These are phyloP conservation scores for Subacronicta megacephala DNA, from an alignment of 2,888 invertebrate species.

Conservation along the genomic window DNA sequence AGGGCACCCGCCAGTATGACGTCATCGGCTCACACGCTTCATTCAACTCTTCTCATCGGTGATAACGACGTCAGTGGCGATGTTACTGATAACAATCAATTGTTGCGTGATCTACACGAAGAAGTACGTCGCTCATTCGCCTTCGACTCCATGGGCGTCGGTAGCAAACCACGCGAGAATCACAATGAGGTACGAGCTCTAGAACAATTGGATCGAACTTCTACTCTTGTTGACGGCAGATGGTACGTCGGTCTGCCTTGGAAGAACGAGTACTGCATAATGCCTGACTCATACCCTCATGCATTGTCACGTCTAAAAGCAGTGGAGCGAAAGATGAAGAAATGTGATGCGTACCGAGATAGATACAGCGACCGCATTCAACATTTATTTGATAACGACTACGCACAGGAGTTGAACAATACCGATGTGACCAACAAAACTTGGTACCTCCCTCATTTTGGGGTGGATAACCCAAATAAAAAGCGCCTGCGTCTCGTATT, in stretches of 20 bases:
- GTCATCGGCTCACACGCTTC: too few relatives aligned
- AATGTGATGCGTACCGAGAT: slow-evolving; percentile 14
- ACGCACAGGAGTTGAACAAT: slow-evolving; percentile 32
- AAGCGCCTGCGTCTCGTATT: slow-evolving; percentile 41
- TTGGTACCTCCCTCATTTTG: slow-evolving; percentile 57
- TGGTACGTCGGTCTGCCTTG: slow-evolving; percentile 15
- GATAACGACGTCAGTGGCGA: background rate
- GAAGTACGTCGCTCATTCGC: slow-evolving; percentile 8
- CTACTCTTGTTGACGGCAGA: slow-evolving; percentile 5
- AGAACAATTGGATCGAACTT: slow-evolving; percentile 3
- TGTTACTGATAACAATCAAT: too few relatives aligned
- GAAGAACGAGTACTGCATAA: background rate
- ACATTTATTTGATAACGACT: slow-evolving; percentile 49
- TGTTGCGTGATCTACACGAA: slow-evolving; percentile 3
- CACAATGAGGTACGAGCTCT: slow-evolving; percentile 6
- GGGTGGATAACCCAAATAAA: slow-evolving; percentile 48
- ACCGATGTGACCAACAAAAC: slow-evolving; percentile 4
- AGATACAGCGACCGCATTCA: slow-evolving; percentile 43
- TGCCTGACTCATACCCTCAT: slow-evolving; percentile 14
- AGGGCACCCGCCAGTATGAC: background rate
- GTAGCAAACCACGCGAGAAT: slow-evolving; percentile 10
- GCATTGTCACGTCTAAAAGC: slow-evolving; percentile 38
- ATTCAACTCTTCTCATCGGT: background rate
- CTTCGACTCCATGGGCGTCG: slow-evolving; percentile 12
- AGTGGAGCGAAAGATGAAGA: slow-evolving; percentile 42